A percentile compares a stretch with the other conserved stretches of the same genome.
These are phyloP conservation scores for Achroia grisella DNA, from an alignment of 1,140 invertebrate genomes.

Conservation along the genomic window DNA sequence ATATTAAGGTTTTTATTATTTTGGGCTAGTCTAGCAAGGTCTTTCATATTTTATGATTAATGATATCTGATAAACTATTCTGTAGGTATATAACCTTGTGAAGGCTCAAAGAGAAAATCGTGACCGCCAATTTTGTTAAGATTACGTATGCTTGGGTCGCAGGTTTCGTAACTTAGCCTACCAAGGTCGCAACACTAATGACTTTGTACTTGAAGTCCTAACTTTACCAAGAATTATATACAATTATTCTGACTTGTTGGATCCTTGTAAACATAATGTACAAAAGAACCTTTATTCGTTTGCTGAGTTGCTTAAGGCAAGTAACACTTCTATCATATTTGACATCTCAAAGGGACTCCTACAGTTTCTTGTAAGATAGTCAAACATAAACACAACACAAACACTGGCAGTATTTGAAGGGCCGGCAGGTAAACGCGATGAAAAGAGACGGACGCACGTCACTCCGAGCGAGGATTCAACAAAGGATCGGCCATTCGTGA, in stretches of 20 bases:
- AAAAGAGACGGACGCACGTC: conserved; percentile 61
- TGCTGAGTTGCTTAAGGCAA: background rate
- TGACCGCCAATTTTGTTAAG: conserved; percentile 44
- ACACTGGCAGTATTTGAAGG: conserved; percentile 38
- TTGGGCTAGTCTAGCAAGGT: background rate
- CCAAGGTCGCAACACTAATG: conserved; percentile 57
- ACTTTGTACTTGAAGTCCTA: conserved; percentile 57
- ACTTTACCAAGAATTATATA: conserved; percentile 4
- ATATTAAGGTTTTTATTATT: background rate
- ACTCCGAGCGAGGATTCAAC: conserved; percentile 51
- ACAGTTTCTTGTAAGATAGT: conserved; percentile 26
- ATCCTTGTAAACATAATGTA: conserved; percentile 17
- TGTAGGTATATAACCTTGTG: conserved; percentile 5
- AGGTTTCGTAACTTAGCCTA: conserved; percentile 50
- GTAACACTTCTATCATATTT: conserved; percentile 19
- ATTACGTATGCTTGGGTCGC: conserved; percentile 48
- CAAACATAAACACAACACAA: conserved; percentile 30
- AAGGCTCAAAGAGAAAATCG: conserved; percentile 33
- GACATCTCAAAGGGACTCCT: too few species aligned
- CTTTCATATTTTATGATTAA: conserved; percentile 4
- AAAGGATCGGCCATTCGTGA: conserved; percentile 51
- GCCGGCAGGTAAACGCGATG: conserved; percentile 38
- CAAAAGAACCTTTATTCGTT: too few species aligned
- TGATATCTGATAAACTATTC: conserved; percentile 9
- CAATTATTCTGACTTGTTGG: conserved; percentile 10